Conservation (phyloP, 2,888 invertebrate genomes). For the Leptopterna dolabrata region DNA sequence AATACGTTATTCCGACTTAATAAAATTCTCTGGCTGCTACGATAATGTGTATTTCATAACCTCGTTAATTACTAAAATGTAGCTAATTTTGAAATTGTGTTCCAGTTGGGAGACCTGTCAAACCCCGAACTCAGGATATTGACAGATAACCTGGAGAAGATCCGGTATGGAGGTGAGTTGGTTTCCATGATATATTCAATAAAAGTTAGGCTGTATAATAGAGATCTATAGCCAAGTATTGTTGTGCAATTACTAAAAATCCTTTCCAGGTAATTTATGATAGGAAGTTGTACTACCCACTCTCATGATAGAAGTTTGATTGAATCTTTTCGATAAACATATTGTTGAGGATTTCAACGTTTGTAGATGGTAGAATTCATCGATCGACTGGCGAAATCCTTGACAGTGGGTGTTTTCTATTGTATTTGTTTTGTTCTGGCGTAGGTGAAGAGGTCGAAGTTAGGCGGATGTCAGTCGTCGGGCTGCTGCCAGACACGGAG, state of each 20-base stretch:
- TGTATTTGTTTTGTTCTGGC: conserved; percentile 36
- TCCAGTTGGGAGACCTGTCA: conserved; percentile 90
- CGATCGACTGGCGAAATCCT: not conserved
- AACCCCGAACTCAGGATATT: conserved; percentile 91
- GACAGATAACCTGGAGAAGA: conserved; percentile 92
- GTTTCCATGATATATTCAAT: not conserved
- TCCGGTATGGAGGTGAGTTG: conserved; percentile 87
- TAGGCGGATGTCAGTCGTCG: conserved; percentile 85
- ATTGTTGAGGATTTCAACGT: too few relatives aligned
- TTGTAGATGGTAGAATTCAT: too few relatives aligned
- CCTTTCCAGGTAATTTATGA: too few relatives aligned
- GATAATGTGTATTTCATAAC: too few relatives aligned
- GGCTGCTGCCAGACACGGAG: conserved; percentile 90
- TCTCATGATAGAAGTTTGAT: too few relatives aligned
- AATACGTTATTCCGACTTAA: too few relatives aligned
- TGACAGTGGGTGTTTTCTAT: conserved; percentile 38
- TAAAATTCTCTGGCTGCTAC: too few relatives aligned
- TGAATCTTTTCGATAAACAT: too few relatives aligned
- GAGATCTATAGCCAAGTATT: not conserved
- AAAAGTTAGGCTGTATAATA: not conserved
- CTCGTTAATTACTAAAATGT: not conserved
- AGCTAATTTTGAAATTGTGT: conserved; percentile 62
- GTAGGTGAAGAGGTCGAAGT: conserved; percentile 86
- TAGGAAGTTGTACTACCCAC: too few relatives aligned
- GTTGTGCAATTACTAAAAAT: too few relatives aligned